Percentiles rank a stretch among this genome's conserved stretches.
phyloP scores from a whole-genome alignment of 2,888 invertebrate genomes.

The Drosophila buzzatii region DNA sequence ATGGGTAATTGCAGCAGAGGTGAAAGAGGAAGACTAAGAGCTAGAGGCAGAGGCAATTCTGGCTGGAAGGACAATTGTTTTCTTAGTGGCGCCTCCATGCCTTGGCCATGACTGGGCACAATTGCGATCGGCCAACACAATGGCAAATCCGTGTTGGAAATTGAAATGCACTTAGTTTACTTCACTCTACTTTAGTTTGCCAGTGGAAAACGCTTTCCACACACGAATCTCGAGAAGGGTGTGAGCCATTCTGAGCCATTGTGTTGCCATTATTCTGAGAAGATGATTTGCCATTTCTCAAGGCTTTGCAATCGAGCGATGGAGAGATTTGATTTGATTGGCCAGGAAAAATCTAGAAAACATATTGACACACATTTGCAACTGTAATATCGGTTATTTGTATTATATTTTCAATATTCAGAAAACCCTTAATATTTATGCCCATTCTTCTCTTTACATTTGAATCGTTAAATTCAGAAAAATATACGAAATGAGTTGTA shows the following conservation, averaged over 20 bases:
- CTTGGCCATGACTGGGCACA: slow-evolving; percentile 59
- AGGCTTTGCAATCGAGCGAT: slow-evolving; percentile 1
- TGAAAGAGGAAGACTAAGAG: background rate
- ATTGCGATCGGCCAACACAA: slow-evolving; percentile 37
- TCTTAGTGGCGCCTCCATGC: slow-evolving; percentile 52
- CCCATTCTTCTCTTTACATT: background rate
- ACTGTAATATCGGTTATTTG: background rate
- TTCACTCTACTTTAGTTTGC: background rate
- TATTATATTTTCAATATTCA: background rate
- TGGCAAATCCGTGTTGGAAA: slow-evolving; percentile 22
- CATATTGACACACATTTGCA: background rate
- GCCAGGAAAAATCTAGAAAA: background rate
- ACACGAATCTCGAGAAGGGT: slow-evolving; percentile 19
- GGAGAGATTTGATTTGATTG: background rate
- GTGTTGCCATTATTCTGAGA: slow-evolving; percentile 3
- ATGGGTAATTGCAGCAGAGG: slow-evolving; percentile 68
- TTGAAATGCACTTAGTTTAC: slow-evolving; percentile 49
- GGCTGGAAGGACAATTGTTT: slow-evolving; percentile 64
- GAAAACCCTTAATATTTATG: background rate
- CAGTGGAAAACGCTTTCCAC: slow-evolving; percentile 2
- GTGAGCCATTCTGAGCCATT: slow-evolving; percentile 4
- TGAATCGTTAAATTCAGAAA: background rate
- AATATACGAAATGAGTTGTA: background rate
- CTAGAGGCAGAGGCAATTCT: slow-evolving; percentile 1
- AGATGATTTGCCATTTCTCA: slow-evolving; percentile 34